Base-by-base conservation (phyloP, 2,888 invertebrate genomes). In the Cryptocephalus primarius region DNA sequence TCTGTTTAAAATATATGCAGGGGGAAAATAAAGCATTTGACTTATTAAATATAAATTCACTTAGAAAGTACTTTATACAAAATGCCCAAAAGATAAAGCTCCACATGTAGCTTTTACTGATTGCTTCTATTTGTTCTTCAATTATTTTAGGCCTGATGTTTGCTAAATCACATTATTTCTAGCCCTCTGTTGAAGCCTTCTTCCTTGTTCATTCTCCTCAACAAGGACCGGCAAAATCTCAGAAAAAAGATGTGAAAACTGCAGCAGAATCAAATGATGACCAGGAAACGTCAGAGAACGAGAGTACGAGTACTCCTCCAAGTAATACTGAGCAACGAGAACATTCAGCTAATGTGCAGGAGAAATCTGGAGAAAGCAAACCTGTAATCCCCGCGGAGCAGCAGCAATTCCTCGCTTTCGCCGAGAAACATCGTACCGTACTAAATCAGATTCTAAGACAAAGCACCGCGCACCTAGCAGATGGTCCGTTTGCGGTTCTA, bases 131-230 rank as follows among this genome's bases (percentile, higher is more conserved):
- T 22, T 22, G 22, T 4, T 22, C 22, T 4, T 22, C 22, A 22
- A 22, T 22, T 22, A 22, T 22, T 22, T 6, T 4, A 22, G 6
- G 22, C 3, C 22, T 22, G 6, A 22, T 4, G 6, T 6, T 22
- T 22, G n/a, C 22, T 22, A 22, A 22, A 22, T 22, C 22, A 22
- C 22, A 22, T 22, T 22, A 6, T 48, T 60, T 64, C 9, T 61
- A 82, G 70, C 88, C 90, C 31, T 85, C 89, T 6, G 90, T 92
- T 3, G 91, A 92, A 70, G 88, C 90, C 9, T 92, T 92, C 73
- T 92, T 92, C 75, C 72, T 91, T 45, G 88, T 90, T 2, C 89
- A 91, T 64, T 86, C 88, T 12, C 82, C 83, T 4, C 68, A 56
- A 69, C 76, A 52, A 72, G 76, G 66, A 64, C 66, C 58, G 22